These are phyloP conservation scores for Eretmocerus hayati DNA, from an alignment of 2,888 invertebrate genomes.

Conservation along the genomic window DNA sequence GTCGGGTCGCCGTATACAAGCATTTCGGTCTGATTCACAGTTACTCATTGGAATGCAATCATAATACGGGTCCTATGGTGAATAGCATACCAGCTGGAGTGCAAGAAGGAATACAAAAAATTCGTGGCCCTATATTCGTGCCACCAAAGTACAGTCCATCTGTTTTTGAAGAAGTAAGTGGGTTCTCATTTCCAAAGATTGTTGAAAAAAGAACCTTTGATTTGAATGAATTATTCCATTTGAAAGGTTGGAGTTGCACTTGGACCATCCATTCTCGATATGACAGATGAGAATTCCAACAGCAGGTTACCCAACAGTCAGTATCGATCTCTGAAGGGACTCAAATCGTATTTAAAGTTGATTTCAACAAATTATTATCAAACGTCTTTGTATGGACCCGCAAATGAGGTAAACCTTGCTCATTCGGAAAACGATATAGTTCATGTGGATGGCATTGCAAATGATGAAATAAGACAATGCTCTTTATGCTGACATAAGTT, in stretches of 20 bases:
- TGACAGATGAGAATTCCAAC: slow-evolving; percentile 73
- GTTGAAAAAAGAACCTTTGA: neutral
- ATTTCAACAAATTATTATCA: slow-evolving; percentile 39
- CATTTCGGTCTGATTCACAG: slow-evolving; percentile 78
- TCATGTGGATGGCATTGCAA: too few relatives aligned
- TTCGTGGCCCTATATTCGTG: slow-evolving; percentile 41
- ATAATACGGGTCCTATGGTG: slow-evolving; percentile 79
- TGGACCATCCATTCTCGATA: slow-evolving; percentile 76
- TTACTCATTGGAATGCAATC: slow-evolving; percentile 89
- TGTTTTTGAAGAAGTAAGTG: slow-evolving; percentile 75
- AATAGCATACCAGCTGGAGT: slow-evolving; percentile 66
- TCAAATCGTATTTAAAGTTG: slow-evolving; percentile 42
- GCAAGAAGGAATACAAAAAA: slow-evolving; percentile 50
- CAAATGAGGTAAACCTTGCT: slow-evolving; percentile 30
- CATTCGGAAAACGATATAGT: slow-evolving; percentile 31
- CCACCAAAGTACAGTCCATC: slow-evolving; percentile 81
- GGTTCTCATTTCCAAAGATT: neutral
- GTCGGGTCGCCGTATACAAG: slow-evolving; percentile 80
- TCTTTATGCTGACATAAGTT: slow-evolving; percentile 26
- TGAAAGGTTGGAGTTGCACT: slow-evolving; percentile 72
- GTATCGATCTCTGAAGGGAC: slow-evolving; percentile 62
- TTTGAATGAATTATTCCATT: slow-evolving; percentile 1
- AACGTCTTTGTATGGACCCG: slow-evolving; percentile 34
- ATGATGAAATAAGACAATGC: slow-evolving; percentile 41
- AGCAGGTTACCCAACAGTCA: slow-evolving; percentile 76